Base-by-base conservation (phyloP, 2,888 invertebrate species). In the Sarcophaga rosellei region DNA sequence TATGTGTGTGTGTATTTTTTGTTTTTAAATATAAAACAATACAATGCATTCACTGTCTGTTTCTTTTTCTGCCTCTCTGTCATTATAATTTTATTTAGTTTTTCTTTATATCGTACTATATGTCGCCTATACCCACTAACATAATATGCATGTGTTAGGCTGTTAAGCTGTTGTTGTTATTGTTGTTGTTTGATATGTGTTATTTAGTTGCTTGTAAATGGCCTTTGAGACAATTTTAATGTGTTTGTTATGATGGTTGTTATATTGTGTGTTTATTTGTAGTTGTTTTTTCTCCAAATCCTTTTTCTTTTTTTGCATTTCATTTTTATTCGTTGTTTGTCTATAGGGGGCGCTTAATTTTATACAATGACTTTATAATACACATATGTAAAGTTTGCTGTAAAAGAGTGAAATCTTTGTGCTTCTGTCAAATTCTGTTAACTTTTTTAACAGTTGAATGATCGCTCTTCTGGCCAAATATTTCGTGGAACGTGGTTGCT, bases 221-320 rank as follows among this genome's bases (percentile, higher is more conserved):
- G 86, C 80, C 80, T 82, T 76, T 83, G 81, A 86, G 86, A 84
- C 86, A 78, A 75, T 81, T 53, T 81, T 81, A 86, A 86, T 86
- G 86, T 86, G 84, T 86, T 86, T 82, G 74, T 78, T 84, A 86
- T 75, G 65, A 84, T 81, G 35, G 35, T 3, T 35, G 83, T 84
- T 83, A 70, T 83, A 70, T 74, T 83, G 65, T 83, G 73, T 84
- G 69, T 68, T 73, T 76, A 76, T 81, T 47, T 80, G 57, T 53
- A 66, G 53, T 47, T 72, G 53, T 84, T 25, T 44, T 44, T 66
- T 61, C 11, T 57, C 2, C 35, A 35, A 35, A 8, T 35, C 8
- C 35, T 35, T 35, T 35, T 35, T 35, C 53, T 62, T 78, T 53
- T 53, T 53, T 53, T 53, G 12, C 53, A 53, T 53, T 53, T 53